Evolutionary conservation across 2,113 vertebrate species (phyloP), one percentile per base, ranked within the genome.

Genomic region (Argyrosomus japonicus): DNA sequence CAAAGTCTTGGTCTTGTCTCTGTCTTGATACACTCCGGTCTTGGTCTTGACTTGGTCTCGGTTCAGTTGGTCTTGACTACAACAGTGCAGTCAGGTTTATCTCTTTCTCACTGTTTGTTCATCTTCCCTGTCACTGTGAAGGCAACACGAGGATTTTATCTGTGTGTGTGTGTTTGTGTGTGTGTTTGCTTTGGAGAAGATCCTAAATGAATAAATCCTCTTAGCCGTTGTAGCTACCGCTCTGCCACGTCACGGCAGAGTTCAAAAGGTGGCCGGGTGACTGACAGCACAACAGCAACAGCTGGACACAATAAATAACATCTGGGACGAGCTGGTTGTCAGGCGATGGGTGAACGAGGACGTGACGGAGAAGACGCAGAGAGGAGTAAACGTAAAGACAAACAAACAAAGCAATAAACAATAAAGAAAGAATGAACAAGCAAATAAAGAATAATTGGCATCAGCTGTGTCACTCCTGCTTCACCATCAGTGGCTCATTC

Each of bases 231-330:
- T 57, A 57, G 65, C 73, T 47, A 86, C 82, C 53, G 61, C 51
- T 86, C 74, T 50, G 32, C 57, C 56, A n/a, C 74, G 68, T 62
- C 57, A 69, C 19, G 58, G 73, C 82, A 36, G 47, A 81, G 70
- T 27, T 81, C 83, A 74, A 51, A 36, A 60, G 62, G 69, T 75
- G 43, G 13, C 25, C 14, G 51, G 57, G 62, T 58, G 57, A 65
- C 48, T 25, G 68, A 63, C 12, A 7, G 61, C 23, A 17, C 50
- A 18, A 50, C 11, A 11, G 51, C 72, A 77, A 67, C 70, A 77
- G 67, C 81, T 82, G 77, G 60, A 89, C 67, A 14, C 32, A 6
- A 57, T 64, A 61, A 83, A 81, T 65, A 88, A 88, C 82, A 93
- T 85, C 84, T 86, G 85, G 84, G 65, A 2, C 82, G 61, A 18